phyloP scores from a whole-genome alignment of 1,140 invertebrate species.

The Caenorhabditis tropicalis region DNA sequence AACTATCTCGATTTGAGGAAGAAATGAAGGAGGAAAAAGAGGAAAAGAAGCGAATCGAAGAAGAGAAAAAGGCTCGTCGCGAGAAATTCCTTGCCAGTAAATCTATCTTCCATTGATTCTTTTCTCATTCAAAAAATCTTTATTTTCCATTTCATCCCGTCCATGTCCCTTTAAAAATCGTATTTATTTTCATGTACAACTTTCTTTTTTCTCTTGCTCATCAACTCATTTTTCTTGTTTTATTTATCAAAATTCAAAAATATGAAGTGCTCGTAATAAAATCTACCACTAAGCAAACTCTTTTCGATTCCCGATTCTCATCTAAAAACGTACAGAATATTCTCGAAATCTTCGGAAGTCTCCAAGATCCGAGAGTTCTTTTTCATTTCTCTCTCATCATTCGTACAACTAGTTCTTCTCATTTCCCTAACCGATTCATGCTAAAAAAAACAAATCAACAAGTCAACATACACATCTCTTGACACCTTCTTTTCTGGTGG shows the following conservation, averaged over 20 bases:
- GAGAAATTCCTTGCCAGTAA: slow-evolving; percentile 50
- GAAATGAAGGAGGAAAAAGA: slow-evolving; percentile 54
- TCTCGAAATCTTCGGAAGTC: too few species aligned
- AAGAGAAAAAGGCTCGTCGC: slow-evolving; percentile 38
- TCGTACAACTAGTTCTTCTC: background rate
- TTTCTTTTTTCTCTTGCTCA: background rate
- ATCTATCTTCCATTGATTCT: slow-evolving; percentile 47
- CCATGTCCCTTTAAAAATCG: background rate
- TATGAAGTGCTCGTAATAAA: slow-evolving; percentile 36
- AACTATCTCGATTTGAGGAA: slow-evolving; percentile 54
- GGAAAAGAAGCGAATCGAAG: slow-evolving; percentile 46
- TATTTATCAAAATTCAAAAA: background rate
- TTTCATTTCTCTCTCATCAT: too few species aligned
- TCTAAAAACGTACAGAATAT: too few species aligned
- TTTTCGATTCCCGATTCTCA: too few species aligned
- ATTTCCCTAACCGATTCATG: background rate
- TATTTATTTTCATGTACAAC: slow-evolving; percentile 35
- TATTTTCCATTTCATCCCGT: background rate
- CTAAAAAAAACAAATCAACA: slow-evolving; percentile 30
- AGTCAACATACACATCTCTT: slow-evolving; percentile 25
- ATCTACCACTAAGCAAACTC: background rate
- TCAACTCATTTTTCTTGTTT: background rate
- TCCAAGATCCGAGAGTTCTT: too few species aligned
- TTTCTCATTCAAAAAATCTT: background rate
- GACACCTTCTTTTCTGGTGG: slow-evolving; percentile 20